phyloP scores from a whole-genome alignment of 2,113 vertebrate species.

The Tringa solitaria region DNA sequence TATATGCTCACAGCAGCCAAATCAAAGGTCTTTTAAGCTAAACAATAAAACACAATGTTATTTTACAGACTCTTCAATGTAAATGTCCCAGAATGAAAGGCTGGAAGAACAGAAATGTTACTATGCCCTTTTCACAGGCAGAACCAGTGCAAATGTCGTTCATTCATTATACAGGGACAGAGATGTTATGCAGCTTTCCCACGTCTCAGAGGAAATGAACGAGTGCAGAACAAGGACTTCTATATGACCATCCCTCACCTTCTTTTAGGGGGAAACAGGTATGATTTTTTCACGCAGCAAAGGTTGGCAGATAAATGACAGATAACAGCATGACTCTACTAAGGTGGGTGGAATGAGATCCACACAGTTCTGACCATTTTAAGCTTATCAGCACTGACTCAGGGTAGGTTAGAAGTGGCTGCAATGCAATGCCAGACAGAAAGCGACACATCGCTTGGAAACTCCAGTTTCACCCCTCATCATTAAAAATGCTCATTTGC shows the following conservation, averaged over 20 bases:
- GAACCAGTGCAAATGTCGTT: background rate
- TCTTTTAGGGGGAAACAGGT: background rate
- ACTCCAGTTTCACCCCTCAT: background rate
- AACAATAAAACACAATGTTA: background rate
- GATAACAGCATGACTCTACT: background rate
- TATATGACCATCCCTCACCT: background rate
- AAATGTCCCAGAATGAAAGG: background rate
- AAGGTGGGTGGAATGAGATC: background rate
- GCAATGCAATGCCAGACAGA: background rate
- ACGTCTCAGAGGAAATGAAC: background rate
- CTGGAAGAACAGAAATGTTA: background rate
- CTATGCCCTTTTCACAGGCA: background rate
- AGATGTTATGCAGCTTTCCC: background rate
- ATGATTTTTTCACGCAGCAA: background rate
- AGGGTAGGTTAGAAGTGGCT: background rate
- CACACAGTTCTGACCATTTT: background rate
- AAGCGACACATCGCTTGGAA: background rate
- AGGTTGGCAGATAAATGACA: background rate
- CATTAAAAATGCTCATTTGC: background rate
- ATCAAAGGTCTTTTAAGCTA: background rate
- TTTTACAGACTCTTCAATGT: background rate
- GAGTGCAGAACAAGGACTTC: background rate
- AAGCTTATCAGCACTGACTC: background rate
- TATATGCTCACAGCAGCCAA: background rate
- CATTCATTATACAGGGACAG: background rate